A percentile compares a stretch with the other conserved stretches of the same genome.
Conservation (phyloP, 2,797 vertebrate species). For the Acanthopagrus latus region DNA sequence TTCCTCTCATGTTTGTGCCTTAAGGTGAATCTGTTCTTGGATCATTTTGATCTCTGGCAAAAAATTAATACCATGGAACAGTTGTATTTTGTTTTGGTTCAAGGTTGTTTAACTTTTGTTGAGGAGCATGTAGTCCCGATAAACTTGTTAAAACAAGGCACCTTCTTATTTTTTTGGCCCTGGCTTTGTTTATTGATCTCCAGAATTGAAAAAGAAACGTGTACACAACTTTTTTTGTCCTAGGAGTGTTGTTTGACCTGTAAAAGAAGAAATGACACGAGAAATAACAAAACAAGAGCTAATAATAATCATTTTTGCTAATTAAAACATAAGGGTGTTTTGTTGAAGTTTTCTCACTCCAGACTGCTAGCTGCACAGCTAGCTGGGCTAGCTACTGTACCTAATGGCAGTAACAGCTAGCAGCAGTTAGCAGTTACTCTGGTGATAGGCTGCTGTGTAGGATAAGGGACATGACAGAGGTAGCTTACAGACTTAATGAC, state of each 20-base stretch:
- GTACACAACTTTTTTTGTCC: too few species aligned
- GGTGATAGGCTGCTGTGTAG: too few species aligned
- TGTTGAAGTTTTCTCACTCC: too few species aligned
- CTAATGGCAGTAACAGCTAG: too few species aligned
- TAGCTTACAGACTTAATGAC: not conserved
- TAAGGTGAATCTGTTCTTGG: constrained; percentile 30
- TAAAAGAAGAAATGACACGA: not conserved
- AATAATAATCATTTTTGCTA: not conserved
- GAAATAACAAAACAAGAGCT: not conserved
- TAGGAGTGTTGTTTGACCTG: not conserved
- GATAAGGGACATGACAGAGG: too few species aligned
- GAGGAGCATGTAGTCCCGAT: not conserved
- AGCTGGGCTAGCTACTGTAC: too few species aligned
- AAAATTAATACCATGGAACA: constrained; percentile 4
- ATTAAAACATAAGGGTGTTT: not conserved
- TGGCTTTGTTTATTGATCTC: too few species aligned
- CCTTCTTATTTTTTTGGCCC: too few species aligned
- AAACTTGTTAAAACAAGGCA: too few species aligned
- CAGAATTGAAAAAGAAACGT: too few species aligned
- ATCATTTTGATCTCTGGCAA: constrained; percentile 9
- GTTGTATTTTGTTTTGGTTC: constrained; percentile 3
- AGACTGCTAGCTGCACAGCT: not conserved
- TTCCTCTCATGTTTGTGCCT: constrained; percentile 32
- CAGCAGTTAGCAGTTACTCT: too few species aligned
- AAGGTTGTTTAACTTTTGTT: not conserved